Conservation (phyloP, 2,888 invertebrate genomes). For the Galeopsomyia nigrocyanea region DNA sequence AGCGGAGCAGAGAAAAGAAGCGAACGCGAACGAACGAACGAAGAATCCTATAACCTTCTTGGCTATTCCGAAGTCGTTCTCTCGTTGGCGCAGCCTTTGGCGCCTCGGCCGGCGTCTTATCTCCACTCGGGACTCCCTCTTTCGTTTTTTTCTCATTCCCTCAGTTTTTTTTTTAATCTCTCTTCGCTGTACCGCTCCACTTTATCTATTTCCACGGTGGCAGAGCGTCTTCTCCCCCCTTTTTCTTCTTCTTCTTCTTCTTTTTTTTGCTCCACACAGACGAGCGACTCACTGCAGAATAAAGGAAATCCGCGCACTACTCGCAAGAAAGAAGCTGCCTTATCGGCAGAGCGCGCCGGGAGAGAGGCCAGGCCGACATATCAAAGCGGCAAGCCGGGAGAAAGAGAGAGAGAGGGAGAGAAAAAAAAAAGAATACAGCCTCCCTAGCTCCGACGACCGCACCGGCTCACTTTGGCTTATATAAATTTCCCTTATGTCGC, state of each 20-base stretch:
- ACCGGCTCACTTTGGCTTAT: slow-evolving; percentile 4
- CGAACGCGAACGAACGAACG: background rate
- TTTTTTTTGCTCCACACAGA: no score
- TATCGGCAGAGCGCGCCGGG: slow-evolving; percentile 43
- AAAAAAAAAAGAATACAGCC: slow-evolving; percentile 9
- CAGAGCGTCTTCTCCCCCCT: no score
- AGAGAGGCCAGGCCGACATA: slow-evolving; percentile 25
- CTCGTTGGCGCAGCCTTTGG: slow-evolving; percentile 6
- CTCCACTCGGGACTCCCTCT: slow-evolving; percentile 35
- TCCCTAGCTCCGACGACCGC: background rate
- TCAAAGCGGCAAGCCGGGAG: slow-evolving; percentile 49
- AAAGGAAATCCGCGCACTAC: slow-evolving; percentile 37
- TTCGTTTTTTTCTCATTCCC: slow-evolving; percentile 46
- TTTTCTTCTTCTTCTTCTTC: background rate
- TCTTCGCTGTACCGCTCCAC: slow-evolving; percentile 1
- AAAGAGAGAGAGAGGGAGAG: slow-evolving; percentile 7
- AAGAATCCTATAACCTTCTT: slow-evolving; percentile 26
- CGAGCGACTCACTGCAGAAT: no score
- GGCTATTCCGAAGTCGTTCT: slow-evolving; percentile 36
- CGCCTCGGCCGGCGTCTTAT: slow-evolving; percentile 29
- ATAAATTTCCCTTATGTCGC: slow-evolving; percentile 27
- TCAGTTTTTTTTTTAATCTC: slow-evolving; percentile 21
- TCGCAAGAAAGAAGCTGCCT: slow-evolving; percentile 47
- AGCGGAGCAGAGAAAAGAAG: background rate
- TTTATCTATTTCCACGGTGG: slow-evolving; percentile 26